Conservation (phyloP, 2,888 invertebrate species). For the Trissoscelio sp. region DNA sequence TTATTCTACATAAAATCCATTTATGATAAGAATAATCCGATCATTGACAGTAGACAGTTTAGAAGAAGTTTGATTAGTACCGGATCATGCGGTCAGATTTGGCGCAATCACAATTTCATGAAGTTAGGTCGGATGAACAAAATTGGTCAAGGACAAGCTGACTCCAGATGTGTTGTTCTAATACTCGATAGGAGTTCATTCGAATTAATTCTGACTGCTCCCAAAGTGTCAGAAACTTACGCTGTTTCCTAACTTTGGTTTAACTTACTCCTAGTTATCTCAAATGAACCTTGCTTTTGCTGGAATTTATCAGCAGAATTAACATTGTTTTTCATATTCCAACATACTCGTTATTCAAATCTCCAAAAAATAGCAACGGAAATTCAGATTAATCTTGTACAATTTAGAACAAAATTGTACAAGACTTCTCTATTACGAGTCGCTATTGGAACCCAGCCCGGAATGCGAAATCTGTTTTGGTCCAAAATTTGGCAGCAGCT, state of each 20-base stretch:
- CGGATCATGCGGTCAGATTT: conserved; percentile 15
- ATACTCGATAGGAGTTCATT: conserved; percentile 15
- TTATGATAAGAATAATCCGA: no score
- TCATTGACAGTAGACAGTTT: no score
- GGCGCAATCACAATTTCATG: conserved; percentile 5
- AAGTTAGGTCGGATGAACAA: neutral
- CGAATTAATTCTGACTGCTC: conserved; percentile 29
- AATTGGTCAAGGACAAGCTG: conserved; percentile 2
- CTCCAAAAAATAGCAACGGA: no score
- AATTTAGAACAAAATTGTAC: no score
- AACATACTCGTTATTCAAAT: no score
- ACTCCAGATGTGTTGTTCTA: conserved; percentile 10
- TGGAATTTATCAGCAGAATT: neutral
- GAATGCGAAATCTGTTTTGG: conserved; percentile 3
- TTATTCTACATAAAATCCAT: no score
- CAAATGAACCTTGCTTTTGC: conserved; percentile 12
- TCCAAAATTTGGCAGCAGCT: neutral
- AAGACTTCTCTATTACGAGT: neutral
- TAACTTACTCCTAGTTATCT: conserved; percentile 22
- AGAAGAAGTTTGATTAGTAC: conserved; percentile 24
- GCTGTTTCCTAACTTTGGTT: conserved; percentile 2
- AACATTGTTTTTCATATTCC: neutral
- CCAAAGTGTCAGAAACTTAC: conserved; percentile 27
- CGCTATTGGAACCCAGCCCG: neutral
- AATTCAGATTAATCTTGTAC: no score